Evolutionary conservation across 2,888 invertebrate genomes (phyloP), one percentile per base, ranked within the genome.

Genomic region (Parelbella ahira): DNA sequence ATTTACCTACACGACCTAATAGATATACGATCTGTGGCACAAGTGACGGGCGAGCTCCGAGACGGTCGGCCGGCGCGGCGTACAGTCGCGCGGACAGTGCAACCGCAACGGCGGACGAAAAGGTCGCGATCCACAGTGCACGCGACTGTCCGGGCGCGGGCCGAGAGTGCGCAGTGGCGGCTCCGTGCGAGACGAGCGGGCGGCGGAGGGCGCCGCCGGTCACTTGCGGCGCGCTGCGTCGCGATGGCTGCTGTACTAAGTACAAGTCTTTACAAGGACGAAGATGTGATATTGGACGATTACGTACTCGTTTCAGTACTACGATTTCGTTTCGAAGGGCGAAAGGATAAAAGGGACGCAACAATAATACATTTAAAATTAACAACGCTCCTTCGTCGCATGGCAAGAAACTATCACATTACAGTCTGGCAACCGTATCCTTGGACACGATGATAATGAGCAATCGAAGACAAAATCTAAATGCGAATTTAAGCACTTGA

Each of bases 241-340:
- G 60, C 59, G 53, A 62, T 68, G 66, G 64, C 54, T 61, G 53
- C 56, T 71, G 80, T 78, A 83, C 84, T 83, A 78, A 74, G 81
- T 84, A 86, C 86, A 63, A 87, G 87, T 87, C 87, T 86, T 75
- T 68, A 66, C 52, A 66, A 82, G 87, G 87, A 87, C 87, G 87
- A 86, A 86, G 83, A 82, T 83, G 71, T 84, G 68, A 74, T 60
- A 68, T 70, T 86, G 86, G 86, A 56, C 56, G 57, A 54, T 39
- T 42, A 45, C 33, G 43, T 44, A 44, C 29, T 37, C 30, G 29
- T 37, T 37, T 42, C 8, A 29, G 42, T 42, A 42, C 45, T 37
- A 45, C n/a, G 60, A 55, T 47, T 34, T 42, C 28, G 28, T 25
- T 42, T 42, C 42, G 28, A 54, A 59, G 64, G 72, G 68, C 60